A percentile compares a stretch with the other conserved stretches of the same genome.
Evolutionary conservation across 2,113 vertebrate genomes (phyloP).

Genomic region (Cyrtonyx montezumae): DNA sequence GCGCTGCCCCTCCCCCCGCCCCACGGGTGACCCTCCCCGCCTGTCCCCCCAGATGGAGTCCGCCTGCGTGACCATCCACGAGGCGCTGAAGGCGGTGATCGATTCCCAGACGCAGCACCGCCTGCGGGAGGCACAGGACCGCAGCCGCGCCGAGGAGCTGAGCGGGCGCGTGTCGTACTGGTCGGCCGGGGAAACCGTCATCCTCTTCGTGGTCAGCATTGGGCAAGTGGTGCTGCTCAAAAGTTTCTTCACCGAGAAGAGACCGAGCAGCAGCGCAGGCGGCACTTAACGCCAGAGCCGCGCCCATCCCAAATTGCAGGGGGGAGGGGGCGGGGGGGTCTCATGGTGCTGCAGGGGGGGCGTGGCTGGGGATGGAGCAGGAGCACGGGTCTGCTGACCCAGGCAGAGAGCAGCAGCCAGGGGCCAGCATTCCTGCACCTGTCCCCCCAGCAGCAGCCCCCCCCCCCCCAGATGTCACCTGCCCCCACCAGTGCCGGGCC

Average conservation of each 20-base stretch:
- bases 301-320: neutral
- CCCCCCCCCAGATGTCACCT: neutral
- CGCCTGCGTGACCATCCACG: conserved; percentile 87
- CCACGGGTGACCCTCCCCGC: accelerated
- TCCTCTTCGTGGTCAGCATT: conserved; percentile 86
- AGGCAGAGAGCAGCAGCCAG: neutral
- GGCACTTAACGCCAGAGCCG: conserved; percentile 67
- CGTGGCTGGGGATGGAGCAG: neutral
- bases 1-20: accelerated
- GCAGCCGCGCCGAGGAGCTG: conserved; percentile 85
- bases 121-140: conserved; percentile 87
- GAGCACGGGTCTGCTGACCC: neutral
- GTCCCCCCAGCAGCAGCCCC: neutral
- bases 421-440: accelerated
- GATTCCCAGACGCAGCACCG: conserved; percentile 89
- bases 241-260: conserved; percentile 90
- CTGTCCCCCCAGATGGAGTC: conserved; percentile 85
- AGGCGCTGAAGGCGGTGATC: conserved; percentile 85
- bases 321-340: no score
- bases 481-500: neutral
- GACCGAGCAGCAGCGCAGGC: conserved; percentile 29
- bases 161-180: conserved; percentile 83
- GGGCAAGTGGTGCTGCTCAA: conserved; percentile 89
- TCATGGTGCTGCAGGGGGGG: neutral
- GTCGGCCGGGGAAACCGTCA: conserved; percentile 85